These are phyloP conservation scores for Tuta absoluta DNA, from an alignment of 2,888 invertebrate genomes.

Conservation along the genomic window DNA sequence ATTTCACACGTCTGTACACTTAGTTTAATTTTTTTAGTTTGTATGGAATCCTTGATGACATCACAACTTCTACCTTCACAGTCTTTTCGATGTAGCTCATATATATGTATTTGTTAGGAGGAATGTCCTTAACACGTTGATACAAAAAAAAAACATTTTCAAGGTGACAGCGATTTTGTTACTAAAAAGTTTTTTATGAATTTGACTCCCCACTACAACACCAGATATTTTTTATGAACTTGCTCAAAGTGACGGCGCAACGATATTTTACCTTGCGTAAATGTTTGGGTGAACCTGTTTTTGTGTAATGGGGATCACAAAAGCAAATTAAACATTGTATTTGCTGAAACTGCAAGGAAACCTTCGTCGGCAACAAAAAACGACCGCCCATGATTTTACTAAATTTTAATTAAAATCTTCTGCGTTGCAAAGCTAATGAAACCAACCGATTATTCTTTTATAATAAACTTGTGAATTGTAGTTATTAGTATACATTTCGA, in stretches of 20 bases:
- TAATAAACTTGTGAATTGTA: slow-evolving; percentile 45
- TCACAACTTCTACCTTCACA: no score
- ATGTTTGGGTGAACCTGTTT: slow-evolving; percentile 80
- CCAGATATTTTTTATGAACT: slow-evolving; percentile 77
- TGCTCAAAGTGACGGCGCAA: slow-evolving; percentile 73
- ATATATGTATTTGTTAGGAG: no score
- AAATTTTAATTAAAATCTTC: slow-evolving; percentile 78
- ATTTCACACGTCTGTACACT: no score
- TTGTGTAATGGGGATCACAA: slow-evolving; percentile 77
- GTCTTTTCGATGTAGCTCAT: no score
- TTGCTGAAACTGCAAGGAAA: slow-evolving; percentile 70
- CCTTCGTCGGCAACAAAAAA: slow-evolving; percentile 71
- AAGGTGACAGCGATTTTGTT: no score
- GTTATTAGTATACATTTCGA: slow-evolving; percentile 55
- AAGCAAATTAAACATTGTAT: slow-evolving; percentile 77
- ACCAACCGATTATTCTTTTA: slow-evolving; percentile 56
- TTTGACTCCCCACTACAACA: no score
- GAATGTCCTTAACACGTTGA: no score
- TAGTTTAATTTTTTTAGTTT: no score
- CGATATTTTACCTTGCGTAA: slow-evolving; percentile 73
- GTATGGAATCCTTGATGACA: no score
- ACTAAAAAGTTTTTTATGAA: no score
- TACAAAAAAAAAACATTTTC: no score
- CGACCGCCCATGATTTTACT: slow-evolving; percentile 66
- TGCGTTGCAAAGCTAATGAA: slow-evolving; percentile 64